phyloP scores from a whole-genome alignment of 2,113 vertebrate genomes.

The Aphelocoma coerulescens region DNA sequence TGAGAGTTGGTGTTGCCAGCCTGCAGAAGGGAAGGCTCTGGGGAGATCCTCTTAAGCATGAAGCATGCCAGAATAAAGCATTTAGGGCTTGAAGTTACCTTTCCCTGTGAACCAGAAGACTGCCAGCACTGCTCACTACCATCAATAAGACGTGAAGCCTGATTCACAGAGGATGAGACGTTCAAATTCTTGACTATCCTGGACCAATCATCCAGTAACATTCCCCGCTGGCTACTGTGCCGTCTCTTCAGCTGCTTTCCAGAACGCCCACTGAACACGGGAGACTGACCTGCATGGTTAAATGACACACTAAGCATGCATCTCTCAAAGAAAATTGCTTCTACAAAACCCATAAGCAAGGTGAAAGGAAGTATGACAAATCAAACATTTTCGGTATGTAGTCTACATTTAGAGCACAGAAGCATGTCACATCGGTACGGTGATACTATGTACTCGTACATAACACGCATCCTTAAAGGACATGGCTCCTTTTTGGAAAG shows the following conservation, averaged over 20 bases:
- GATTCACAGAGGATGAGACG: slow-evolving; percentile 92
- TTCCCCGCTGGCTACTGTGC: slow-evolving; percentile 87
- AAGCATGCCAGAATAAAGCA: neutral
- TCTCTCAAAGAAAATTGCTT: neutral
- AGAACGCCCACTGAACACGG: slow-evolving; percentile 90
- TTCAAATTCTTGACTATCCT: slow-evolving; percentile 91
- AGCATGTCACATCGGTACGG: accelerated
- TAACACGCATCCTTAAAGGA: accelerated
- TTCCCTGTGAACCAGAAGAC: slow-evolving; percentile 96
- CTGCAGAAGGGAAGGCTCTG: neutral
- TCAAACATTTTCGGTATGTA: neutral
- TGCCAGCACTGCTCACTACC: slow-evolving; percentile 96
- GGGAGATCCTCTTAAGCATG: neutral
- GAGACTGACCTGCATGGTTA: slow-evolving; percentile 80
- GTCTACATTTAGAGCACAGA: neutral
- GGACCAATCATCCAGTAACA: slow-evolving; percentile 95
- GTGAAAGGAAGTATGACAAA: neutral
- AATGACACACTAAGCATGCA: neutral
- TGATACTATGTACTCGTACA: neutral
- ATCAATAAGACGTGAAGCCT: slow-evolving; percentile 91
- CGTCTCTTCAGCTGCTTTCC: slow-evolving; percentile 93
- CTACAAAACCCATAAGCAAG: neutral
- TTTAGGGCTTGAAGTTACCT: slow-evolving; percentile 69
- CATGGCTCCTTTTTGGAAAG: neutral
- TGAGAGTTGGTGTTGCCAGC: neutral